Conservation (phyloP, 1,140 invertebrate species). For the Cotesia chilonis region DNA sequence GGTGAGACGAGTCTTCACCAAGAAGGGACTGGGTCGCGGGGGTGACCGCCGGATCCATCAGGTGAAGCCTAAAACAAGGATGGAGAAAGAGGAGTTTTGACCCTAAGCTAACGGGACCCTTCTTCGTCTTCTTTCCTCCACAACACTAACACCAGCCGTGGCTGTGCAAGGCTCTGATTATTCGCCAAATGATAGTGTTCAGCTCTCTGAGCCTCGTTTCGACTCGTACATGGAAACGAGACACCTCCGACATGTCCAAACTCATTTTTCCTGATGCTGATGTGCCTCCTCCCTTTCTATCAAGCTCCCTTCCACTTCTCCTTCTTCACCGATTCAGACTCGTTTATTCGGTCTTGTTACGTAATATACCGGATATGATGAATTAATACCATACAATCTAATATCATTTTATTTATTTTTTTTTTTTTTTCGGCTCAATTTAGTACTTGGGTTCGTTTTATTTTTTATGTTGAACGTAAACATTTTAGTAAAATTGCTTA, state of each 20-base stretch:
- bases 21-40: constrained; percentile 19
- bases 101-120: constrained; percentile 63
- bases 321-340: too few relatives aligned
- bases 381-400: too few relatives aligned
- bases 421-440: too few relatives aligned
- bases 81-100: constrained; percentile 56
- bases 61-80: constrained; percentile 36
- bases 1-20: not conserved
- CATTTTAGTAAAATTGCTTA: too few relatives aligned
- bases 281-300: not conserved
- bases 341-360: too few relatives aligned
- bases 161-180: constrained; percentile 30
- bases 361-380: too few relatives aligned
- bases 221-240: constrained; percentile 49
- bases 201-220: constrained; percentile 32
- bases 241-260: constrained; percentile 44
- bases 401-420: too few relatives aligned
- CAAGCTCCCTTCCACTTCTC: not conserved
- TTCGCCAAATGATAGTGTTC: constrained; percentile 56
- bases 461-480: too few relatives aligned
- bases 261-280: not conserved
- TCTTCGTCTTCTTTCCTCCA: constrained; percentile 59
- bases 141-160: constrained; percentile 51
- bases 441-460: too few relatives aligned
- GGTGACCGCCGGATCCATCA: constrained; percentile 11